Evolutionary conservation across 2,888 invertebrate species (phyloP).

Genomic region (Watsonalla cultraria): DNA sequence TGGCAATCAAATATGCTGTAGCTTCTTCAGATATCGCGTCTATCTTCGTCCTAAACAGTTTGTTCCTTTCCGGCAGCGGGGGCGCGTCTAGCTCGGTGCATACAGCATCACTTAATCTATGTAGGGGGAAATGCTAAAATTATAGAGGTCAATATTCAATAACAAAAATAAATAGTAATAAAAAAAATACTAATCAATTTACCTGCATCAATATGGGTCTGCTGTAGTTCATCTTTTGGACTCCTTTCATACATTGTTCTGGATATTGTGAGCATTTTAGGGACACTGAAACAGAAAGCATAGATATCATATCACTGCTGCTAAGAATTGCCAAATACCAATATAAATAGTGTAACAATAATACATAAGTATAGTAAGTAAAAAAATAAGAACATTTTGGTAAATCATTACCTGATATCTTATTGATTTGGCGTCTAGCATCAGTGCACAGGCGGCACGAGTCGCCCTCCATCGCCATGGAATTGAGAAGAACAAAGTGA

Average conservation of each 20-base stretch:
- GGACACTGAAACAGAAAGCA: conserved; percentile 43
- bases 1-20: conserved; percentile 80
- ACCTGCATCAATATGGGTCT: conserved; percentile 91
- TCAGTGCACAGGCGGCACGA: conserved; percentile 90
- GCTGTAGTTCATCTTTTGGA: conserved; percentile 79
- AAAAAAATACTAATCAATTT: conserved; percentile 2
- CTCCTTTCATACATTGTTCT: conserved; percentile 40
- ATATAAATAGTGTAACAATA: background rate
- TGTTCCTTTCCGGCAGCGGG: conserved; percentile 81
- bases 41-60: conserved; percentile 87
- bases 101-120: conserved; percentile 88
- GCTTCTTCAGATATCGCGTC: conserved; percentile 93
- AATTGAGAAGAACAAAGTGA: conserved; percentile 94
- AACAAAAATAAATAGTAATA: background rate
- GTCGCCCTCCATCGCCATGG: conserved; percentile 98
- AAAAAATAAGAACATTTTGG: background rate
- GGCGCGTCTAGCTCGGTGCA: conserved; percentile 91
- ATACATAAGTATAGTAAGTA: background rate
- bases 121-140: conserved; percentile 96
- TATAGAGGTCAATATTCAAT: background rate
- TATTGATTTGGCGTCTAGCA: conserved; percentile 82
- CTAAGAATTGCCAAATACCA: too few relatives aligned
- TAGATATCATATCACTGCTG: background rate
- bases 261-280: conserved; percentile 44
- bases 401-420: conserved; percentile 76